phyloP scores from a whole-genome alignment of 2,113 vertebrate genomes.

The Pachyramphus minor region DNA sequence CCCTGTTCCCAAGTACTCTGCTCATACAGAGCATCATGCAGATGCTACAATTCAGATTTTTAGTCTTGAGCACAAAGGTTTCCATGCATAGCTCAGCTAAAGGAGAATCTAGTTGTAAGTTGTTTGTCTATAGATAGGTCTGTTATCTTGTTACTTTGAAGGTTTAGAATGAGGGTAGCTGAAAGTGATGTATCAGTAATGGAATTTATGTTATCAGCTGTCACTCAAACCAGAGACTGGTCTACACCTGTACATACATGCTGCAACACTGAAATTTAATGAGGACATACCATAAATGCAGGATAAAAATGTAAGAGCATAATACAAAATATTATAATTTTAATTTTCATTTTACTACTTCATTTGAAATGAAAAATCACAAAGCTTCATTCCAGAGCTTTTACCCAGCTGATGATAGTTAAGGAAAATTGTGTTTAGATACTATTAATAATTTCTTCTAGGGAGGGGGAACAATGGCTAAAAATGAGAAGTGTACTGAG shows the following conservation, averaged over 20 bases:
- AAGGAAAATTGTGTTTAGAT: neutral
- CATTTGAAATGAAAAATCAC: neutral
- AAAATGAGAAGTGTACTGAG: slow-evolving; percentile 89
- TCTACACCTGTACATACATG: neutral
- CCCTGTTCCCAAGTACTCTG: neutral
- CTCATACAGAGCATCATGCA: neutral
- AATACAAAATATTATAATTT: neutral
- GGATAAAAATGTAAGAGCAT: neutral
- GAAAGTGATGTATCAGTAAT: neutral
- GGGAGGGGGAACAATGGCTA: slow-evolving; percentile 89
- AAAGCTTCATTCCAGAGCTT: neutral
- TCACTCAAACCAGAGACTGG: neutral
- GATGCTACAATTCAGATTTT: neutral
- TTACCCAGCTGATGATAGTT: neutral
- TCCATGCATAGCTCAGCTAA: neutral
- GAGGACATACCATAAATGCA: neutral
- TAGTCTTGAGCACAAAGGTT: neutral
- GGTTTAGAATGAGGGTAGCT: neutral
- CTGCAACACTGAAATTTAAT: neutral
- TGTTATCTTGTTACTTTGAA: neutral
- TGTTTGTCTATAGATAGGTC: neutral
- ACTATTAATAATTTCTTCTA: slow-evolving; percentile 56
- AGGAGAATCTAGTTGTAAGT: neutral
- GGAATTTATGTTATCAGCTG: neutral
- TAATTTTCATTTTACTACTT: neutral